Conservation (phyloP, 2,888 invertebrate species). For the Andrena fulva region DNA sequence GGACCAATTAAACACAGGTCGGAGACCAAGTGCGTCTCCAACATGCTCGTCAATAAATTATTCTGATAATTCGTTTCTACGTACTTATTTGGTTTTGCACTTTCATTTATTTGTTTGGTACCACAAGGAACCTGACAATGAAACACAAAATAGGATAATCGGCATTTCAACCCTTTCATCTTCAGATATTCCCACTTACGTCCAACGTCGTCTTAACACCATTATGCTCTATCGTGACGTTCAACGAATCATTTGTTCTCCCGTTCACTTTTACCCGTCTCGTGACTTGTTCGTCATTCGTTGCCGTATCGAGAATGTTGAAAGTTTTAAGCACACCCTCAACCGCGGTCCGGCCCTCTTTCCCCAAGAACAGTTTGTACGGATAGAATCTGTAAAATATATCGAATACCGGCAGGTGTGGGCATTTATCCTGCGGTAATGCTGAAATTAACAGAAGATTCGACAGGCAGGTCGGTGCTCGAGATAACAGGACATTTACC, state of each 20-base stretch:
- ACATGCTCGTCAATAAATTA: slow-evolving; percentile 90
- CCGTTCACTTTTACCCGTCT: slow-evolving; percentile 75
- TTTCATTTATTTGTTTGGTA: slow-evolving; percentile 49
- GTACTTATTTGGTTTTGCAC: slow-evolving; percentile 81
- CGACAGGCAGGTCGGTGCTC: not conserved
- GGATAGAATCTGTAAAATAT: slow-evolving; percentile 93
- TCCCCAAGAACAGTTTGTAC: slow-evolving; percentile 91
- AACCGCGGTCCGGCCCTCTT: slow-evolving; percentile 91
- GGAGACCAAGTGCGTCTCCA: slow-evolving; percentile 91
- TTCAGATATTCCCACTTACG: slow-evolving; percentile 61
- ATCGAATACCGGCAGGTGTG: slow-evolving; percentile 88
- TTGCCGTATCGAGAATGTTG: slow-evolving; percentile 81
- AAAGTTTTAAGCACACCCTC: slow-evolving; percentile 90
- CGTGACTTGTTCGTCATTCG: slow-evolving; percentile 31
- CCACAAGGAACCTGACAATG: slow-evolving; percentile 82
- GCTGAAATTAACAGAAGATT: slow-evolving; percentile 41
- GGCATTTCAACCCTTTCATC: not conserved
- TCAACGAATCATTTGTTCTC: slow-evolving; percentile 80
- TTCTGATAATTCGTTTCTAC: slow-evolving; percentile 93
- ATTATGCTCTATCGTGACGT: slow-evolving; percentile 85
- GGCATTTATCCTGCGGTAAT: slow-evolving; percentile 89
- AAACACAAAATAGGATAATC: not conserved
- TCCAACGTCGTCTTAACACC: slow-evolving; percentile 73
- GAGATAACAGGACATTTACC: slow-evolving; percentile 83
- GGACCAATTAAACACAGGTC: slow-evolving; percentile 96